These are phyloP conservation scores for Pteronotus mesoamericanus DNA, from an alignment of 2,797 vertebrate genomes.

Conservation along the genomic window DNA sequence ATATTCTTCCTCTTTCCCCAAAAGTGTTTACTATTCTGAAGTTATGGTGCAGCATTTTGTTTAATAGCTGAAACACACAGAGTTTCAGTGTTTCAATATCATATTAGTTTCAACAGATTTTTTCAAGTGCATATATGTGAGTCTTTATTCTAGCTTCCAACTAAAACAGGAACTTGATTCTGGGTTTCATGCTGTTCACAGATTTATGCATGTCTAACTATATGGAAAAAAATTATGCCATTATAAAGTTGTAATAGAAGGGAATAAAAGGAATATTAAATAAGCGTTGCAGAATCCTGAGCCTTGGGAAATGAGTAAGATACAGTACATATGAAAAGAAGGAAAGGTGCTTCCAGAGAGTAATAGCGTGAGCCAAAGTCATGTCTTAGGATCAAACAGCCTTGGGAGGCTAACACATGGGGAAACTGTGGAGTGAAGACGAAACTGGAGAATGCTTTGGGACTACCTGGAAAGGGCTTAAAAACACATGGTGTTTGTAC, in stretches of 20 bases:
- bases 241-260: neutral
- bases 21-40: neutral
- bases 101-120: neutral
- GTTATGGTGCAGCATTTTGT: neutral
- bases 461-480: neutral
- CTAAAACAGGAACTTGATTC: neutral
- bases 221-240: neutral
- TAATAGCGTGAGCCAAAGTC: neutral
- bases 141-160: neutral
- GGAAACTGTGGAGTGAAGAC: neutral
- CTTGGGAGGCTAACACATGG: neutral
- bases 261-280: neutral
- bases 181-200: neutral
- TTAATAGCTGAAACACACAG: neutral
- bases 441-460: neutral
- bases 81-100: neutral
- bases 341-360: neutral
- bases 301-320: neutral
- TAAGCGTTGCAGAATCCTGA: neutral
- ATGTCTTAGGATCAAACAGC: neutral
- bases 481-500: neutral
- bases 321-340: neutral
- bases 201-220: neutral
- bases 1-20: neutral
- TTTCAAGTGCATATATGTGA: neutral